Evolutionary conservation across 1,140 invertebrate species (phyloP).

Genomic region (Wiebesia pumilae): DNA sequence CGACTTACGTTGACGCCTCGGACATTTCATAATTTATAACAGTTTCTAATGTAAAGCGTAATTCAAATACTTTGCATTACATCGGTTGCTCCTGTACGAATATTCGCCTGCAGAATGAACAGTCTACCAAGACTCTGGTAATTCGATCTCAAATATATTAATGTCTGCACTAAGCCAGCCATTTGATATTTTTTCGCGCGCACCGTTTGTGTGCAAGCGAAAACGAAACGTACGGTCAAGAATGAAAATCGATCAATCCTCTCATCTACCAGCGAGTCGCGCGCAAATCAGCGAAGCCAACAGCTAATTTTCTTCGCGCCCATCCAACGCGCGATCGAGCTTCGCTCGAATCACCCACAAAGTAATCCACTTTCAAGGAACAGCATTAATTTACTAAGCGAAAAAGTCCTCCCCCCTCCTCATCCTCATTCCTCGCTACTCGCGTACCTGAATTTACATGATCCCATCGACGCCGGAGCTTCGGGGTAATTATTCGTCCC

Average conservation of each 20-base stretch:
- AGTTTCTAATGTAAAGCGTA: too few relatives aligned
- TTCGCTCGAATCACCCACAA: neutral
- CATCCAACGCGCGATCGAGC: neutral
- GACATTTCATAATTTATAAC: too few relatives aligned
- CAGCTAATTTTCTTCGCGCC: neutral
- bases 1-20: too few relatives aligned
- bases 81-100: neutral
- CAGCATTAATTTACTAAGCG: neutral
- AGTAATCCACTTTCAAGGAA: constrained; percentile 16
- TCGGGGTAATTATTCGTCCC: constrained; percentile 37
- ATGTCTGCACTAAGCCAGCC: too few relatives aligned
- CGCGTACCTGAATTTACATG: neutral
- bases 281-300: neutral
- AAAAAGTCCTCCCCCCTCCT: neutral
- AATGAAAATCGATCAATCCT: neutral
- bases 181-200: neutral
- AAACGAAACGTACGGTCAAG: neutral
- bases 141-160: too few relatives aligned
- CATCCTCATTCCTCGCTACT: neutral
- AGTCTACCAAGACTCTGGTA: too few relatives aligned
- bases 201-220: neutral
- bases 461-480: constrained; percentile 33
- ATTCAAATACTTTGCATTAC: neutral
- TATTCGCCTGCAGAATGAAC: neutral
- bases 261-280: neutral